Evolutionary conservation across 2,888 invertebrate species (phyloP), one percentile per base, ranked within the genome.

Genomic region (Mimas tiliae): DNA sequence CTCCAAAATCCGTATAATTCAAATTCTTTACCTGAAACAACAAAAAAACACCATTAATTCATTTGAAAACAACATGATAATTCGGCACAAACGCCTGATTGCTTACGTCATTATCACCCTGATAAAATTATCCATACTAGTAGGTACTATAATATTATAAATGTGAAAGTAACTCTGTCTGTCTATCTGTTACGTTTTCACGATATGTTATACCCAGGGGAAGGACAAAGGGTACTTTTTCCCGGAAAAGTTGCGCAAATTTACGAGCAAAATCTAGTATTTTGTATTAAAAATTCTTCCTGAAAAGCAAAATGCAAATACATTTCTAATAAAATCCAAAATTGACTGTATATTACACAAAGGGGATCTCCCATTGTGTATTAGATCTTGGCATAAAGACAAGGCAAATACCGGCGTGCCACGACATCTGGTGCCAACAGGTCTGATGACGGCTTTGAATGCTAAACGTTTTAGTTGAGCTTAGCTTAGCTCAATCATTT

Each of bases 361-460:
- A 58, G 42, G 42, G 58, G 19, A 42, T 16, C 19, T 38, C 42
- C 33, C 34, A 55, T 38, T 55, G 42, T 47, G 47, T 50, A 19
- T 58, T 58, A 19, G 58, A 58, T 42, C 38, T 58, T 58, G 58
- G 58, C 58, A 38, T 38, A 12, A 38, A 42, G 58, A 58, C 42
- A 58, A 58, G 38, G 58, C 42, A 42, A 58, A 58, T 21, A 19
- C 1, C 33, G 27, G 47, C 47, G 6, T 14, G 47, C 12, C 1
- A 14, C 19, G 58, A 42, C 58, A 58, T 48, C 65, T 55, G 65
- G 58, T 65, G 65, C 65, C 65, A 65, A 48, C 33, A 16, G 9
- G 65, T 65, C 65, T 65, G 14, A 3, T 21, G 48, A 47, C 47
- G 42, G 50, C 50, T 50, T 50, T 9, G 50, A 19, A 50, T 50